These are phyloP conservation scores for Nothocercus nigrocapillus DNA, from an alignment of 2,113 vertebrate species.

Conservation along the genomic window DNA sequence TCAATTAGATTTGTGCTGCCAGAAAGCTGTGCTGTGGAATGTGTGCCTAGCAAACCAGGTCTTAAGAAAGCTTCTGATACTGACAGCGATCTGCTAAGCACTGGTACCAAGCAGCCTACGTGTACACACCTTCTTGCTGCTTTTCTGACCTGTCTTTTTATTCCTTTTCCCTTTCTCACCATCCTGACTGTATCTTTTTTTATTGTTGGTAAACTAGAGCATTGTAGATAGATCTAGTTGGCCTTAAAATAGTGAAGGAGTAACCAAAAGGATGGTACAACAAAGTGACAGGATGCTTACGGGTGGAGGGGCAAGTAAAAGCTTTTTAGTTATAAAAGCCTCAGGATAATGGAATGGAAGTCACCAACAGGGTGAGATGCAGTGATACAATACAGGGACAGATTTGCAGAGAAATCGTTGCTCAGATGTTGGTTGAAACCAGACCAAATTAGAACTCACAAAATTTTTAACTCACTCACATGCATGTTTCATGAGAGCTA, in stretches of 20 bases:
- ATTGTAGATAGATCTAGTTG: fast-evolving
- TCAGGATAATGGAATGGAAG: not conserved
- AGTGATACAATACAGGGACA: not conserved
- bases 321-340: not conserved
- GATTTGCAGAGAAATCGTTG: not conserved
- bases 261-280: too few relatives aligned
- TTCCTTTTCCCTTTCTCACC: not conserved
- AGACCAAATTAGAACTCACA: not conserved
- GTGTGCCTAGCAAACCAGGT: not conserved
- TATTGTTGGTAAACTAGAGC: not conserved
- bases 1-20: not conserved
- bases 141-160: not conserved
- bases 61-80: not conserved
- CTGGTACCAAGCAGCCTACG: not conserved
- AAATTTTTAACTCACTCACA: not conserved
- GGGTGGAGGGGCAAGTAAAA: not conserved
- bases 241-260: not conserved
- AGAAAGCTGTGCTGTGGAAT: not conserved
- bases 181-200: not conserved
- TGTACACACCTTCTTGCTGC: fast-evolving
- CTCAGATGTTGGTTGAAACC: not conserved
- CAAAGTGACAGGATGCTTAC: not conserved
- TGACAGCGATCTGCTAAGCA: not conserved
- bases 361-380: not conserved
- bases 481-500: not conserved